Conservation (phyloP, 1,140 invertebrate genomes). For the Aricia agestis region DNA sequence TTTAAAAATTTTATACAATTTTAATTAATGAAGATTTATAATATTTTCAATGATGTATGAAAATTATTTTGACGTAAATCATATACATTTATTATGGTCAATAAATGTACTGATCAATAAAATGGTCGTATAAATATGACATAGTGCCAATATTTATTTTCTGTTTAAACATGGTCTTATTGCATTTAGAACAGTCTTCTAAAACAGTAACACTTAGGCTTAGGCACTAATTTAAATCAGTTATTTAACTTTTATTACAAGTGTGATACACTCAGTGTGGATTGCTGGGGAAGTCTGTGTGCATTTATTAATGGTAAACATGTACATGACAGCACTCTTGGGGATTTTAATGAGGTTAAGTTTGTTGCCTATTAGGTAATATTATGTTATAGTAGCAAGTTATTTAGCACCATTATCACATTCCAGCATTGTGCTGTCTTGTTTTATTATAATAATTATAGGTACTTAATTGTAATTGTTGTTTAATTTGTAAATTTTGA, state of each 20-base stretch:
- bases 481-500: constrained; percentile 66
- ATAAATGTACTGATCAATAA: too few relatives aligned
- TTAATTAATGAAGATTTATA: too few relatives aligned
- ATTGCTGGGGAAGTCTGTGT: not conserved
- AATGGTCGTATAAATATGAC: too few relatives aligned
- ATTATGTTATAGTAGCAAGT: constrained; percentile 10
- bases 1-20: too few relatives aligned
- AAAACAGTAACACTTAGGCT: too few relatives aligned
- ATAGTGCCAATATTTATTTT: too few relatives aligned
- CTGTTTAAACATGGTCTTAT: too few relatives aligned
- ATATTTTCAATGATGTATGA: too few relatives aligned
- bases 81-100: too few relatives aligned
- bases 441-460: constrained; percentile 38
- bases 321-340: constrained; percentile 17
- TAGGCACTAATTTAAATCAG: too few relatives aligned
- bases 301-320: constrained; percentile 24
- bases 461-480: constrained; percentile 59
- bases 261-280: not conserved
- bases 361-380: constrained; percentile 15
- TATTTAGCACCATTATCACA: constrained; percentile 43
- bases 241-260: not conserved
- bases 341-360: not conserved
- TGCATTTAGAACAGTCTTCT: too few relatives aligned
- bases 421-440: constrained; percentile 68
- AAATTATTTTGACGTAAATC: too few relatives aligned